Evolutionary conservation across 2,113 vertebrate genomes (phyloP).

Genomic region (Prochilodus magdalenae): DNA sequence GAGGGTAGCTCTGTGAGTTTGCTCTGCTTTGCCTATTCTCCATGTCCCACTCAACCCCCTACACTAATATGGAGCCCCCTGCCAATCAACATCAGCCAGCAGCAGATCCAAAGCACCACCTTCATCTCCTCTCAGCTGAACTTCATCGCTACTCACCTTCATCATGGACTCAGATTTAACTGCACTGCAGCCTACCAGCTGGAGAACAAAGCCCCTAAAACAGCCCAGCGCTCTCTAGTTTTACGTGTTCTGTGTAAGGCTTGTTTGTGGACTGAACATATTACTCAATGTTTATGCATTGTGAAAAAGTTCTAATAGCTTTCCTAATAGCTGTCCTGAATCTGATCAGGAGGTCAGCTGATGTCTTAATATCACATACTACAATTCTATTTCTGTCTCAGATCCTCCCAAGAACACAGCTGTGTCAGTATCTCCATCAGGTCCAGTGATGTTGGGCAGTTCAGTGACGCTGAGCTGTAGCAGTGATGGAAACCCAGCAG

Average conservation of each 20-base stretch:
- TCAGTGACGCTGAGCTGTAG: too few species aligned
- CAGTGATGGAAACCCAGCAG: slow-evolving; percentile 42
- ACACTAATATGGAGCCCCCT: slow-evolving; percentile 30
- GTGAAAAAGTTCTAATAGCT: too few species aligned
- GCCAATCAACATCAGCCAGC: not conserved
- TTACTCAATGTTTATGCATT: too few species aligned
- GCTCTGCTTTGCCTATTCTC: slow-evolving; percentile 23
- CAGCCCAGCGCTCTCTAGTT: not conserved
- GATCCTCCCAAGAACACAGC: too few species aligned
- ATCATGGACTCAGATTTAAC: slow-evolving; percentile 21
- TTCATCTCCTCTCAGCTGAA: slow-evolving; percentile 39
- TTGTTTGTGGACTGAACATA: not conserved
- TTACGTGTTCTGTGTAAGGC: slow-evolving; percentile 24
- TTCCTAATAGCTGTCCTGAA: too few species aligned
- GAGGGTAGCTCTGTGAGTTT: slow-evolving; percentile 34
- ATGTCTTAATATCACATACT: too few species aligned
- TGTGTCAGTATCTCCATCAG: too few species aligned
- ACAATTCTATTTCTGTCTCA: too few species aligned
- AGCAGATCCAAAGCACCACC: not conserved
- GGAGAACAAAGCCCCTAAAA: not conserved
- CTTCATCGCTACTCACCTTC: slow-evolving; percentile 33
- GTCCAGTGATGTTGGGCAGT: too few species aligned
- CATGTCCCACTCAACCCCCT: slow-evolving; percentile 23
- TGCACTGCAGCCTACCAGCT: slow-evolving; percentile 38
- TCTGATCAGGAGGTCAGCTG: too few species aligned